Evolutionary conservation across 2,113 vertebrate species (phyloP).

Genomic region (Oreochromis spilurus): DNA sequence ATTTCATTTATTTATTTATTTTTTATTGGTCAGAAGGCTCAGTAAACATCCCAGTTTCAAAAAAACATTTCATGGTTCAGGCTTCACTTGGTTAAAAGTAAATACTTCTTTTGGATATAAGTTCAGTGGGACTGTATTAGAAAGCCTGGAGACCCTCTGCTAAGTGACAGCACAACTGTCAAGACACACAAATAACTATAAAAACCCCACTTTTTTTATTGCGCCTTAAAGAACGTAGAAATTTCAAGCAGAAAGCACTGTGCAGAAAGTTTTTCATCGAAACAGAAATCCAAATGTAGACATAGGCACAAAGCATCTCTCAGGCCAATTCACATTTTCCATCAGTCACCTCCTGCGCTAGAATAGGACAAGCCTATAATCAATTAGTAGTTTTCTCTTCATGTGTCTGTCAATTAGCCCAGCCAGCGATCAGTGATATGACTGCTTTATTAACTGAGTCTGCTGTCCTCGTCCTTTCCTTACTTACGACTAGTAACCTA

Average conservation of each 20-base stretch:
- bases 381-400: constrained; percentile 70
- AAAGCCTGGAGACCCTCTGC: background rate
- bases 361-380: constrained; percentile 73
- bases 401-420: constrained; percentile 65
- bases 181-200: background rate
- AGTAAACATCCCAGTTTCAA: background rate
- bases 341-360: constrained; percentile 31
- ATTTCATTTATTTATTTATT: background rate
- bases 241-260: background rate
- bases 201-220: background rate
- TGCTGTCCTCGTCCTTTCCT: constrained; percentile 24
- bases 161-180: background rate
- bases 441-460: constrained; percentile 29
- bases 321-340: background rate
- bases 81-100: background rate
- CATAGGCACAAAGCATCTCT: background rate
- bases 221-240: background rate
- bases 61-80: background rate
- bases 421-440: constrained; percentile 42
- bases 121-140: background rate
- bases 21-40: background rate
- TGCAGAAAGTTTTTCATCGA: fast-evolving
- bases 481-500: constrained; percentile 32
- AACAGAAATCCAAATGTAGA: background rate
- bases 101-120: background rate